A percentile compares a stretch with the other conserved stretches of the same genome.
Conservation (phyloP, 2,888 invertebrate genomes). For the Cancer borealis region DNA sequence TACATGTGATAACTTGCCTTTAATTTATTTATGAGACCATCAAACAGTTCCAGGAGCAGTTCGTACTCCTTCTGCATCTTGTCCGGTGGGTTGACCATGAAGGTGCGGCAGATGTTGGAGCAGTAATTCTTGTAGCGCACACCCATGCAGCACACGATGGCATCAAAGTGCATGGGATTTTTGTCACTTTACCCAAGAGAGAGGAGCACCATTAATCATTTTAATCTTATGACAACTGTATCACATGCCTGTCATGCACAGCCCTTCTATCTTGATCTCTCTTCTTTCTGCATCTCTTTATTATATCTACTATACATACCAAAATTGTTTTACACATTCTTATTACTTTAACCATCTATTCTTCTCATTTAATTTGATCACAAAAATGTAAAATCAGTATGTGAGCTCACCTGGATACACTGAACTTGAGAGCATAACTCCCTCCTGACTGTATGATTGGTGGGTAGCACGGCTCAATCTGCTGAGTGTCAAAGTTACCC, state of each 20-base stretch:
- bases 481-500: constrained; percentile 90
- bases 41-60: constrained; percentile 92
- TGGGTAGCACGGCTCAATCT: constrained; percentile 98
- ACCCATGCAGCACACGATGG: constrained; percentile 96
- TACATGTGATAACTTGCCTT: constrained; percentile 40
- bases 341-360: no score
- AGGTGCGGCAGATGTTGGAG: constrained; percentile 97
- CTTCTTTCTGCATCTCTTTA: no score
- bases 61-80: constrained; percentile 91
- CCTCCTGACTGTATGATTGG: constrained; percentile 99
- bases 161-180: constrained; percentile 95
- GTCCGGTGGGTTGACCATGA: constrained; percentile 94
- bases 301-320: no score
- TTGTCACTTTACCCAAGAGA: constrained; percentile 84
- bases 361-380: no score
- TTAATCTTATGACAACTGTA: background rate
- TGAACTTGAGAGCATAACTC: constrained; percentile 98
- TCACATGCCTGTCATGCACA: background rate
- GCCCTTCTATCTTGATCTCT: no score
- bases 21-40: constrained; percentile 79
- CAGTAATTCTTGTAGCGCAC: constrained; percentile 98
- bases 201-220: background rate
- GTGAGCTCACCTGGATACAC: constrained; percentile 84
- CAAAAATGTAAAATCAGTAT: no score
- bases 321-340: no score